Base-by-base conservation (phyloP, 2,113 vertebrate species). In the Donacobius atricapilla region DNA sequence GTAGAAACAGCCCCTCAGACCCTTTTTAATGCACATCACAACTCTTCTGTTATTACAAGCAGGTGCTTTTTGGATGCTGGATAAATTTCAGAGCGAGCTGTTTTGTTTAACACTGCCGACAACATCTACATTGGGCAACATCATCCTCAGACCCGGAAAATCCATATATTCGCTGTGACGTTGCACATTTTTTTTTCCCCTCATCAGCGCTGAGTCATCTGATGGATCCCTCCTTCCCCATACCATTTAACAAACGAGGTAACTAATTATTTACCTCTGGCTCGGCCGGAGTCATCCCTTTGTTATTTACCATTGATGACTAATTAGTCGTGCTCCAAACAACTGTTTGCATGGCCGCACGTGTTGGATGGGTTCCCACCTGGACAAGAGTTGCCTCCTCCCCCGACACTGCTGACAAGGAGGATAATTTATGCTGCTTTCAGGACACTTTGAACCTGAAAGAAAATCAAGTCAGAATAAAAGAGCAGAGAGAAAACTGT, bases 211-310 rank as follows among this genome's bases (percentile, higher is more conserved):
- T 22, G 47, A 89, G 15, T 77, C 86, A 87, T 57, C n/a, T 60
- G 40, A 24, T 45, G 72, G 24, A 60, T 51, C 40, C 22, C n/a
- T 75, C 58, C 48, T 78, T 90, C 86, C 60, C 83, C 60, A 51
- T 51, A 16, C 44, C 24, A 3, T n/a, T 57, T 58, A 78, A 44
- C 75, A 78, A 87, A 90, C 2, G 44, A 79, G 31, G 33, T 89
- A 90, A 64, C 12, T 83, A 82, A 80, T 89, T 94, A 61, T 65
- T 89, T 92, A 93, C 68, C 51, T 94, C 60, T 77, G 85, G 16
- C 71, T 83, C 58, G 10, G 24, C 65, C 2, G 1, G 51, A 75
- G 61, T 90, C 44, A 83, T 50, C 37, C 44, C 72, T 64, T 69
- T 83, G 60, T 91, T 83, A 60, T 90, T 87, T 89, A 56, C 10